These are phyloP conservation scores for Latrodectus hesperus DNA, from an alignment of 2,888 invertebrate genomes.

Conservation along the genomic window DNA sequence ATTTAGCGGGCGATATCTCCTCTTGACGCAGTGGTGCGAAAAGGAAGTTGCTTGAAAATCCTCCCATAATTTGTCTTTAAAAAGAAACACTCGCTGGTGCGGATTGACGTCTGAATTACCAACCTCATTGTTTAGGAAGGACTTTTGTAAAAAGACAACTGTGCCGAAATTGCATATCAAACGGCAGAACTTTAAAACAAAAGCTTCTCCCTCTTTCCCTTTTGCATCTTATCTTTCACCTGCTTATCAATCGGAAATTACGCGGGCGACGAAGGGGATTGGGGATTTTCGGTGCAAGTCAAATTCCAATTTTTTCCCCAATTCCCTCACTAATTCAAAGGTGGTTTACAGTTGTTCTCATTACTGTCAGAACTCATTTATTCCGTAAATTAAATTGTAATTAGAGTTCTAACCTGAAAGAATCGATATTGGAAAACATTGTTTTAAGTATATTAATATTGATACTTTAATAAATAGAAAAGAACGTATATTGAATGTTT, in stretches of 20 bases:
- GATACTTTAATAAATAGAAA: too few relatives aligned
- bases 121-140: constrained; percentile 34
- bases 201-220: constrained; percentile 9
- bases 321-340: too few relatives aligned
- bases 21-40: neutral
- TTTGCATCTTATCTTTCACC: constrained; percentile 47
- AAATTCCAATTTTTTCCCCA: constrained; percentile 1
- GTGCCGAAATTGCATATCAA: constrained; percentile 63
- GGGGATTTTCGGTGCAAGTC: constrained; percentile 22
- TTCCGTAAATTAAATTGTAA: too few relatives aligned
- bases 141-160: constrained; percentile 66
- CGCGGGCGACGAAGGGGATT: neutral
- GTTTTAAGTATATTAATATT: too few relatives aligned
- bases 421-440: too few relatives aligned
- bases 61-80: constrained; percentile 62
- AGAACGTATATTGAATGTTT: too few relatives aligned
- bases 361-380: too few relatives aligned
- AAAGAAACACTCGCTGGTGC: constrained; percentile 38
- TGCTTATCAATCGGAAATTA: constrained; percentile 54
- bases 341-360: too few relatives aligned
- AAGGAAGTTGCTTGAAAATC: constrained; percentile 35
- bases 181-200: constrained; percentile 43
- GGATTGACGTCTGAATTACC: constrained; percentile 61
- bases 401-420: too few relatives aligned
- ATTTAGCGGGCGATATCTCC: neutral